A percentile compares a stretch with the other conserved stretches of the same genome.
Conservation (phyloP, 2,888 invertebrate species). For the Amphipoea oculea region DNA sequence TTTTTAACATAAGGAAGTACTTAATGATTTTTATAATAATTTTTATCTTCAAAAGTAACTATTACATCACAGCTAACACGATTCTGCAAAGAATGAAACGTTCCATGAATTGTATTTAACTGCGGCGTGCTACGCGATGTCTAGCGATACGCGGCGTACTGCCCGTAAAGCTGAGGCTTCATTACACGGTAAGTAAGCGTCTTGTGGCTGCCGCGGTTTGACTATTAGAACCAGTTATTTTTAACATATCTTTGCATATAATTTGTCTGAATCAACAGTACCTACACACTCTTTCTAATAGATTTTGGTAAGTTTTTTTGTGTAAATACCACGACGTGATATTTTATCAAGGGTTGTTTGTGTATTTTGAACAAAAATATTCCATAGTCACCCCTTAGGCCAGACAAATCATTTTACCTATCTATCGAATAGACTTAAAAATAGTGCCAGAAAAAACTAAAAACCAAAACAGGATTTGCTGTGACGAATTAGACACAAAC, state of each 20-base stretch:
- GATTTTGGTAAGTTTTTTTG: neutral
- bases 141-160: conserved; percentile 39
- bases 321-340: neutral
- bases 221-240: conserved; percentile 21
- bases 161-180: conserved; percentile 28
- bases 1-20: no score
- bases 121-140: neutral
- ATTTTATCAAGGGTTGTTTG: neutral
- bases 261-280: neutral
- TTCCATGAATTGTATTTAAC: conserved; percentile 30
- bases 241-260: conserved; percentile 1
- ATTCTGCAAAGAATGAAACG: conserved; percentile 1
- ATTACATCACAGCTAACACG: neutral
- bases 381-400: neutral
- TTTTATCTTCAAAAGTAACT: neutral
- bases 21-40: neutral
- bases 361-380: neutral
- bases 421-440: neutral
- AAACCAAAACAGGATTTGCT: conserved; percentile 30
- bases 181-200: conserved; percentile 37
- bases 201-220: neutral
- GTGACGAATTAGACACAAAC: conserved; percentile 43
- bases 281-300: neutral
- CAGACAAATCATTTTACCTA: neutral
- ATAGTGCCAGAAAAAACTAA: neutral